phyloP scores from a whole-genome alignment of 2,113 vertebrate genomes.

The Microtus montanus region DNA sequence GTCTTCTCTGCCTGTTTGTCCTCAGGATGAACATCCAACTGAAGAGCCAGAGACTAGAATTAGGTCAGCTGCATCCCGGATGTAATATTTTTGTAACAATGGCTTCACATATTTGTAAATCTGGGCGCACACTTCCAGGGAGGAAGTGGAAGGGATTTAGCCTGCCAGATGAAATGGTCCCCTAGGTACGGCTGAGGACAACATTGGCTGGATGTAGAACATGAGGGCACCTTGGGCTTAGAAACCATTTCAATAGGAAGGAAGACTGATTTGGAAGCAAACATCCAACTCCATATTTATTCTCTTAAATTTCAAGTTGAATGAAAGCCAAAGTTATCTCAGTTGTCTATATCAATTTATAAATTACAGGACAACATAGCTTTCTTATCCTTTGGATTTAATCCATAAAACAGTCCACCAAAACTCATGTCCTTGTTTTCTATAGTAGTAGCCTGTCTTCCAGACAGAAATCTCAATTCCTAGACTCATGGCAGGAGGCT shows the following conservation, averaged over 20 bases:
- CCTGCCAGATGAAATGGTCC: conserved; percentile 13
- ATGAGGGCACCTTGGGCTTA: not conserved
- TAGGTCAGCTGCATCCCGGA: conserved; percentile 7
- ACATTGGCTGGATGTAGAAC: not conserved
- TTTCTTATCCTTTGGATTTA: not conserved
- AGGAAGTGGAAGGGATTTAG: conserved; percentile 36
- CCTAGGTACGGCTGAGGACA: not conserved
- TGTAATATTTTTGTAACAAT: not conserved
- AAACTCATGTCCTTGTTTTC: not conserved
- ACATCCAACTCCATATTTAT: not conserved
- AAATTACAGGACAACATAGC: not conserved
- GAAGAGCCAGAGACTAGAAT: not conserved
- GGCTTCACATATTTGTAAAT: conserved; percentile 30
- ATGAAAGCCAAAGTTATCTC: not conserved
- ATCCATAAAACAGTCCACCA: not conserved
- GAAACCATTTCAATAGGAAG: not conserved
- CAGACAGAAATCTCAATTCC: not conserved
- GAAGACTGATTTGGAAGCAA: not conserved
- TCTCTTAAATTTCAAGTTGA: not conserved
- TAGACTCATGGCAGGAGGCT: not conserved
- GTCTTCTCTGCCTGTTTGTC: not conserved
- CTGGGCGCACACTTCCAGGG: not conserved
- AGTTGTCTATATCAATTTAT: not conserved
- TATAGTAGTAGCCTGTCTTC: fast-evolving
- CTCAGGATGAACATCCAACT: not conserved